Evolutionary conservation across 2,113 vertebrate genomes (phyloP).

Genomic region (Clarias macrocephalus): DNA sequence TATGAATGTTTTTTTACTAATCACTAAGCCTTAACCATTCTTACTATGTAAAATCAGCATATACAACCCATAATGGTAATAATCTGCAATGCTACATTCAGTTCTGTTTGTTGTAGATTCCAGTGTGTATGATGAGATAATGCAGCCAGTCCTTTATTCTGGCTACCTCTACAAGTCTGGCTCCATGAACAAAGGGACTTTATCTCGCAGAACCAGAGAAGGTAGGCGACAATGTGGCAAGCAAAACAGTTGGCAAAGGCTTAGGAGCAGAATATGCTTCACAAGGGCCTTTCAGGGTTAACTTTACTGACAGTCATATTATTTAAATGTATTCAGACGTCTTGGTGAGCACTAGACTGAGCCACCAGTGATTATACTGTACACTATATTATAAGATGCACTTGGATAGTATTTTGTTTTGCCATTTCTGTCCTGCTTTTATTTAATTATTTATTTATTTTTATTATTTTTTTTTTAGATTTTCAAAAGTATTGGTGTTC

Average conservation of each 20-base stretch:
- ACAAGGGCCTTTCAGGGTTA: slow-evolving; percentile 11
- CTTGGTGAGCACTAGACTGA: not conserved
- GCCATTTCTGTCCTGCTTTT: not conserved
- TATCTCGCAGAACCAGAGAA: slow-evolving; percentile 79
- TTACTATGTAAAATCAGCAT: not conserved
- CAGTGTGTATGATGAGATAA: slow-evolving; percentile 91
- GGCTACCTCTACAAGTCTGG: slow-evolving; percentile 84
- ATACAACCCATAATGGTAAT: not conserved
- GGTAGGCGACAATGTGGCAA: slow-evolving; percentile 63
- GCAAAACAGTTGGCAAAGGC: slow-evolving; percentile 32
- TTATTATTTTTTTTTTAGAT: slow-evolving; percentile 65
- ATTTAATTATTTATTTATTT: not conserved
- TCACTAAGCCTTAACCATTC: not conserved
- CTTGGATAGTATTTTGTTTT: not conserved
- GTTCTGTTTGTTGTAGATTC: slow-evolving; percentile 59
- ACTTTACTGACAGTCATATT: not conserved
- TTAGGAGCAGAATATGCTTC: slow-evolving; percentile 40
- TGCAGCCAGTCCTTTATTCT: slow-evolving; percentile 79
- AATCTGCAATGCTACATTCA: not conserved
- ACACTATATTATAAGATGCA: not conserved
- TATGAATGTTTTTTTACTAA: not conserved
- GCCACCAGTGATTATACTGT: not conserved
- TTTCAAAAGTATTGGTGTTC: slow-evolving; percentile 86
- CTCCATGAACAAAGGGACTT: slow-evolving; percentile 67
- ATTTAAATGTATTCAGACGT: not conserved